Evolutionary conservation across 1,140 invertebrate genomes (phyloP), one percentile per base, ranked within the genome.

Genomic region (Megalopta genalis): DNA sequence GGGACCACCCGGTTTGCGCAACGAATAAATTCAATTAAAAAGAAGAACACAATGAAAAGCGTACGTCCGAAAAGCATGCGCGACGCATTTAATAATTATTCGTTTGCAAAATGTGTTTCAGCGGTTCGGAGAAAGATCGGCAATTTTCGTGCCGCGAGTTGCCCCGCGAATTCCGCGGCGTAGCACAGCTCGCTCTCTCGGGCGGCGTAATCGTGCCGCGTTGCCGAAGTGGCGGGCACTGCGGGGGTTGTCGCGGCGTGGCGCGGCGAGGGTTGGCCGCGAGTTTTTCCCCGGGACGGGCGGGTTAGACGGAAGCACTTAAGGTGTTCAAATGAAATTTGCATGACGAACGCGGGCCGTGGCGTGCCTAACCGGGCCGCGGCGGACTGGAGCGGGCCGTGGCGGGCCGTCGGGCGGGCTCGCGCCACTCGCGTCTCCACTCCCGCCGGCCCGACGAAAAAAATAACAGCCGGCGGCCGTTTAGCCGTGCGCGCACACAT

Each of bases 241-340:
- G 70, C 23, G 46, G 70, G 66, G 54, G 54, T 65, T 23, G 42
- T 65, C 68, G 82, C 73, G 68, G 46, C n/a, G n/a, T n/a, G n/a
- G n/a, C n/a, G n/a, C n/a, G n/a, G n/a, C 60, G 25, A 57, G 1
- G 54, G 59, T 66, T 80, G 54, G 27, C 57, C 70, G 62, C 66
- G 57, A 60, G 65, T 82, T 69, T 74, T 37, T 74, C 75, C 46
- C 25, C 23, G 57, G 59, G 42, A 59, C 18, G 21, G 42, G 32
- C 4, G 64, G 21, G 23, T 12, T 37, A 67, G 42, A 46, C 60
- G 54, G 27, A 72, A 71, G 67, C 79, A 82, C 84, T 86, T 86
- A 81, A 86, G 67, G 52, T 72, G 71, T 67, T 84, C 68, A 79
- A 85, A 85, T 86, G 75, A 82, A 86, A 86, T 86, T 86, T 86